Base-by-base conservation (phyloP, 2,797 vertebrate species). In the Periophthalmus magnuspinnatus region DNA sequence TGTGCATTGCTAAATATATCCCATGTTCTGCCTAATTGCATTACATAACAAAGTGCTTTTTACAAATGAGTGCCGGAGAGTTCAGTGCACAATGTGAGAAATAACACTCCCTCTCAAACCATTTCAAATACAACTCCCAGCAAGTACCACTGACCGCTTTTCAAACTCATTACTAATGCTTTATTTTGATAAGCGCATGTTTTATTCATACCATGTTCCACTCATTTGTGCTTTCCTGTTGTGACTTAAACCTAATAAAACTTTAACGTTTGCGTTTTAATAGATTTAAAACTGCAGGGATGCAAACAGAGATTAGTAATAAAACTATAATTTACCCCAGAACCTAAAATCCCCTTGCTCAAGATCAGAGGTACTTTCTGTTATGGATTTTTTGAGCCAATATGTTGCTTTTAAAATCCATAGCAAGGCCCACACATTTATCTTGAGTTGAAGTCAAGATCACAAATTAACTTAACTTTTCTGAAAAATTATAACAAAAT, bases 1-100 rank as follows among this genome's bases (percentile, higher is more conserved):
- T 61, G 34, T 61, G n/a, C 59, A 47, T 24, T 17, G 28, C 61
- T 63, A 63, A 63, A 63, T 63, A 8, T 47, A 65, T 50, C 64
- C 21, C 24, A 21, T 66, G 64, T 66, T 34, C 10, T 54, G n/a
- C n/a, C 28, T 54, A 64, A 64, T 64, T 48, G 61, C 14, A 19
- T 64, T 64, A 48, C 61, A 47, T 64, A 48, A 64, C 61, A 48
- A 28, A 24, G 38, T 13, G 22, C 61, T 28, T 63, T 47, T 33
- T 33, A 33, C 45, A 65, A 65, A 65, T 50, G 63, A 50, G 5
- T 14, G 13, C 21, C 4, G 10, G 61, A 24, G 38, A 32, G 41
- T 32, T 65, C 28, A 50, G 38, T 16, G 61, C 38, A 45, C 21
- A 7, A 16, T 48, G 41, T 64, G 41, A 24, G 17, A 65, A 33